A percentile compares a stretch with the other conserved stretches of the same genome.
phyloP scores from a whole-genome alignment of 2,888 invertebrate genomes.

The Caenorhabditis angaria region DNA sequence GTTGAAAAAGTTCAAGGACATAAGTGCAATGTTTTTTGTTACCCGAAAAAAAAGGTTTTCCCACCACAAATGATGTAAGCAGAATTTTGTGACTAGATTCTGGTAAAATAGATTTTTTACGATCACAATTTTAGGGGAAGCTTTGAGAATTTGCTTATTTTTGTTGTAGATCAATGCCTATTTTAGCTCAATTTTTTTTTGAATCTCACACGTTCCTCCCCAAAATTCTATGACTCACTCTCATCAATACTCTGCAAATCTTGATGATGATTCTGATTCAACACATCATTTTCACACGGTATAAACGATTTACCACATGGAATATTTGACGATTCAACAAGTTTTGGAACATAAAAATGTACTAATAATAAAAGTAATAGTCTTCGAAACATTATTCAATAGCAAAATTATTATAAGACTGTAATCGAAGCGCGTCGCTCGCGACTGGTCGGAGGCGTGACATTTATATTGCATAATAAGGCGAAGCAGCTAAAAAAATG shows the following conservation, averaged over 20 bases:
- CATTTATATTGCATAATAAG: constrained; percentile 43
- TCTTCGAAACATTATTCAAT: constrained; percentile 27
- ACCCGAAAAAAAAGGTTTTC: too few species aligned
- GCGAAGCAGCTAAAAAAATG: constrained; percentile 43
- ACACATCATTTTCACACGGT: constrained; percentile 61
- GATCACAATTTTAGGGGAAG: too few species aligned
- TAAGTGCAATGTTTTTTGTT: too few species aligned
- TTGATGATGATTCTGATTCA: constrained; percentile 33
- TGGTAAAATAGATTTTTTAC: too few species aligned
- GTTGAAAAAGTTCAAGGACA: too few species aligned
- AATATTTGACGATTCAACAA: constrained; percentile 48
- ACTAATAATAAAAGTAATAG: constrained; percentile 39
- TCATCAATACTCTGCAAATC: constrained; percentile 30
- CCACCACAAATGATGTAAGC: too few species aligned
- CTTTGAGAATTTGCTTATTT: too few species aligned
- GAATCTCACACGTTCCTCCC: neutral
- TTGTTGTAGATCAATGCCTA: too few species aligned
- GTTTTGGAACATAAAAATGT: constrained; percentile 1
- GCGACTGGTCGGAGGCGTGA: constrained; percentile 29
- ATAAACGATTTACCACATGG: constrained; percentile 69
- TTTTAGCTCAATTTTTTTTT: neutral
- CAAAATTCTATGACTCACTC: constrained; percentile 13
- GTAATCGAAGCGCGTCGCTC: constrained; percentile 10
- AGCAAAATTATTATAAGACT: constrained; percentile 3
- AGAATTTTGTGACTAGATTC: too few species aligned